Evolutionary conservation across 1,140 invertebrate species (phyloP), one percentile per base, ranked within the genome.

Genomic region (Tribolium madens): DNA sequence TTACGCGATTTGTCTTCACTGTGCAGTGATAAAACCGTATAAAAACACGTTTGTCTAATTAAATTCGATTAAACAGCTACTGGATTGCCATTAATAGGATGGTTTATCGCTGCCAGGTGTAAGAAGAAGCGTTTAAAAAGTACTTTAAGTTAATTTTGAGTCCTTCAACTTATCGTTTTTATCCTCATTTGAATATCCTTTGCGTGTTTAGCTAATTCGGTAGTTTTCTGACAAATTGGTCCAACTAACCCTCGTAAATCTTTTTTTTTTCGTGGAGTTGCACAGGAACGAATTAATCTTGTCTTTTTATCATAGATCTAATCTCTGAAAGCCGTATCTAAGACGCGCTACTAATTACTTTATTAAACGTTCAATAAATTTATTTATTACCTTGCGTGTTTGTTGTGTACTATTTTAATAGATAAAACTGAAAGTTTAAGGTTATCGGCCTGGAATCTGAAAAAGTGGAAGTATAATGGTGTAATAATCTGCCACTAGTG

Each of bases 11-110:
- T 64, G 57, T 64, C 53, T 64, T 57, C 52, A 18, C 5, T 26
- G 50, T 13, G 26, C 12, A 7, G 21, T 7, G 26, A 64, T 64
- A 64, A 64, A 33, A 33, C 21, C 21, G 13, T 7, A 12, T n/a
- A 64, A 64, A 64, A 64, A 64, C 57, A 64, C 26, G 57, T 12
- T 64, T 6, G n/a, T 64, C 57, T 33, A 64, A 64, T 64, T 64
- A 64, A 33, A 64, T 31, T 64, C 57, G 57, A 64, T 64, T 64
- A 31, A 64, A 13, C 57, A 14, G 57, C 57, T 26, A 33, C 57
- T 33, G 57, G 57, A 64, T 64, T 64, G 3, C 18, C 10, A 33
- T 64, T 64, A 64, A 7, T 36, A 36, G 33, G 6, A 64, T 31
- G 57, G 26, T 17, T 57, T 57, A 57, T 57, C 17, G 18, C 18